Percentiles rank a stretch among this genome's conserved stretches.
Conservation (phyloP, 2,888 invertebrate genomes). For the Thymelicus acteon region DNA sequence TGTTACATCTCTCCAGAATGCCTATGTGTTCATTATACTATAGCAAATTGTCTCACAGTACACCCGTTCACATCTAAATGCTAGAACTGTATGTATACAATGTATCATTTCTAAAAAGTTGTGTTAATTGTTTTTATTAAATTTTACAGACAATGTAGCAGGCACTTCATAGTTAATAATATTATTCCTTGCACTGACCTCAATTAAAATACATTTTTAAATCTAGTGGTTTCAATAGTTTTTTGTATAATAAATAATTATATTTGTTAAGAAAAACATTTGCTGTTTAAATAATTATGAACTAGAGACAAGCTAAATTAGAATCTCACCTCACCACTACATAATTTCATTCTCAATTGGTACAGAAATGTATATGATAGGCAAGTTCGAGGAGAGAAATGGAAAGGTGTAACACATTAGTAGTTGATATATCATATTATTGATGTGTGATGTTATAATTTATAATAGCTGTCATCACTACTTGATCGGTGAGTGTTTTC, state of each 20-base stretch:
- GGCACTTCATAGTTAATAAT: background rate
- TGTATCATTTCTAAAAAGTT: no score
- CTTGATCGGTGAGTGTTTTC: conserved; percentile 7
- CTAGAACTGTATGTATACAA: background rate
- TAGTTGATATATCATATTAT: background rate
- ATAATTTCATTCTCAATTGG: background rate
- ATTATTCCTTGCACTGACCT: background rate
- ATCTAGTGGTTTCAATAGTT: background rate
- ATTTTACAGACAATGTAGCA: background rate
- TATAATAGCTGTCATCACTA: background rate
- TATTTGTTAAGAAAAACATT: background rate
- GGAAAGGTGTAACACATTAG: conserved; percentile 1
- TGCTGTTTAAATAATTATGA: conserved; percentile 1
- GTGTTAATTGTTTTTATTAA: no score
- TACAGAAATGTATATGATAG: background rate
- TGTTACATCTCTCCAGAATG: conserved; percentile 42
- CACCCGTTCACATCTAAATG: conserved; percentile 12
- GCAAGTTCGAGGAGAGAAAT: background rate
- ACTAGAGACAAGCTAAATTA: conserved; percentile 32
- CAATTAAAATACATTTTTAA: background rate
- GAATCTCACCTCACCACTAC: conserved; percentile 25
- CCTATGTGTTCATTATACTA: conserved; percentile 49
- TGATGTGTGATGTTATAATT: background rate
- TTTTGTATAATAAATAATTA: background rate
- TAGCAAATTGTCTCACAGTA: conserved; percentile 32